Evolutionary conservation across 2,113 vertebrate species (phyloP).

Genomic region (Prionailurus bengalensis): DNA sequence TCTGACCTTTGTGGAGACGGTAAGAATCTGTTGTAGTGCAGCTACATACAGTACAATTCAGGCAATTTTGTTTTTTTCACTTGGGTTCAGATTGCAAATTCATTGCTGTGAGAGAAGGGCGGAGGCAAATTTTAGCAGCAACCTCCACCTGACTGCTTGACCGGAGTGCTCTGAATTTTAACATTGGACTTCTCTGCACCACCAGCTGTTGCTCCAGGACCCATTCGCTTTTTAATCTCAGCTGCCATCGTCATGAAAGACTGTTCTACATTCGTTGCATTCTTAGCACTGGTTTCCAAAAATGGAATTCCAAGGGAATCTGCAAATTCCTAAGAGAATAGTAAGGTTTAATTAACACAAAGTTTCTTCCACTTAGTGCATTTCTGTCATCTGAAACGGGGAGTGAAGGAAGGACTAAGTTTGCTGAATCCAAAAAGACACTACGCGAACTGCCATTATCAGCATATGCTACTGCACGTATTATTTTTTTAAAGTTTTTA

Average conservation of each 20-base stretch:
- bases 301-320: constrained; percentile 98
- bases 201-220: constrained; percentile 95
- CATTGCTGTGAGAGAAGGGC: constrained; percentile 90
- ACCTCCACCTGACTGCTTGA: constrained; percentile 97
- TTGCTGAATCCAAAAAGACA: not conserved
- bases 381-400: constrained; percentile 22
- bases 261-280: constrained; percentile 99
- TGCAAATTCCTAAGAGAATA: constrained; percentile 93
- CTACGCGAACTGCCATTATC: not conserved
- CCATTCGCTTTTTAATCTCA: constrained; percentile 99
- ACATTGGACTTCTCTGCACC: constrained; percentile 97
- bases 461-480: not conserved
- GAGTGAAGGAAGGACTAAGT: not conserved
- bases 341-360: constrained; percentile 56
- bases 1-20: constrained; percentile 94
- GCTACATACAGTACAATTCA: constrained; percentile 99
- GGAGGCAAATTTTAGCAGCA: constrained; percentile 93
- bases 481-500: too few relatives aligned
- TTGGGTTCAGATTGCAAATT: constrained; percentile 93
- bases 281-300: constrained; percentile 99
- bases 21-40: constrained; percentile 97
- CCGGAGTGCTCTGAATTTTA: constrained; percentile 99
- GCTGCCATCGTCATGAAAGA: constrained; percentile 99
- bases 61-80: constrained; percentile 93
- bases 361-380: constrained; percentile 1